phyloP scores from a whole-genome alignment of 2,888 invertebrate genomes.

The Rutpela maculata region DNA sequence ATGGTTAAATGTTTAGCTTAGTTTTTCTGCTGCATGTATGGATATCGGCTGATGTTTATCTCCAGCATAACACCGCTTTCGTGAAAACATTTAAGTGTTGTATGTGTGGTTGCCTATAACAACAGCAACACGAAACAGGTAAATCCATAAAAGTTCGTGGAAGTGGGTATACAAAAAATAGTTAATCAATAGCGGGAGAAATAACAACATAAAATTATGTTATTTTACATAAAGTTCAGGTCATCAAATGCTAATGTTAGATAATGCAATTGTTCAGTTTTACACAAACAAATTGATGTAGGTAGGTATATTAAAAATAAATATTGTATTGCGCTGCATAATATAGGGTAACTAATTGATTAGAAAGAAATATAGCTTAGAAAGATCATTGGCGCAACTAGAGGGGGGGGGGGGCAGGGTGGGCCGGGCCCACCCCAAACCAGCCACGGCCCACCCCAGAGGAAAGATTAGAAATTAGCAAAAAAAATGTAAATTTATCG shows the following conservation, averaged over 20 bases:
- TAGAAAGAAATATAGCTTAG: too few relatives aligned
- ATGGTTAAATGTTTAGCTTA: neutral
- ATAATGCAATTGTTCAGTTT: neutral
- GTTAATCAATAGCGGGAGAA: conserved; percentile 11
- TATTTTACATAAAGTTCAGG: neutral
- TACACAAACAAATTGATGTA: too few relatives aligned
- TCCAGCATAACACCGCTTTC: conserved; percentile 29
- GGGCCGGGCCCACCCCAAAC: too few relatives aligned
- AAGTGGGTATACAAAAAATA: conserved; percentile 22
- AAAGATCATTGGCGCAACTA: too few relatives aligned
- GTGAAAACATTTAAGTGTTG: conserved; percentile 35
- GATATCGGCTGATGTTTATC: conserved; percentile 23
- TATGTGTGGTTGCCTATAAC: conserved; percentile 41
- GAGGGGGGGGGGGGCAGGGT: too few relatives aligned
- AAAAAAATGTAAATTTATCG: too few relatives aligned
- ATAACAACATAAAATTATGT: neutral
- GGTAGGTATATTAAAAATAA: too few relatives aligned
- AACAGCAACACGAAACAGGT: conserved; percentile 10
- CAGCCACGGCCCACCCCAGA: too few relatives aligned
- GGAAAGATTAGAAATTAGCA: too few relatives aligned
- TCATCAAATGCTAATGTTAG: neutral
- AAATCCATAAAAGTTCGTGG: conserved; percentile 25
- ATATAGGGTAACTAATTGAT: too few relatives aligned
- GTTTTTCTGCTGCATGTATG: neutral
- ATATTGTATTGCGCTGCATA: too few relatives aligned